Base-by-base conservation (phyloP, 37 sponge, comb jelly and placozoan species). In the Mnemiopsis leidyi region DNA sequence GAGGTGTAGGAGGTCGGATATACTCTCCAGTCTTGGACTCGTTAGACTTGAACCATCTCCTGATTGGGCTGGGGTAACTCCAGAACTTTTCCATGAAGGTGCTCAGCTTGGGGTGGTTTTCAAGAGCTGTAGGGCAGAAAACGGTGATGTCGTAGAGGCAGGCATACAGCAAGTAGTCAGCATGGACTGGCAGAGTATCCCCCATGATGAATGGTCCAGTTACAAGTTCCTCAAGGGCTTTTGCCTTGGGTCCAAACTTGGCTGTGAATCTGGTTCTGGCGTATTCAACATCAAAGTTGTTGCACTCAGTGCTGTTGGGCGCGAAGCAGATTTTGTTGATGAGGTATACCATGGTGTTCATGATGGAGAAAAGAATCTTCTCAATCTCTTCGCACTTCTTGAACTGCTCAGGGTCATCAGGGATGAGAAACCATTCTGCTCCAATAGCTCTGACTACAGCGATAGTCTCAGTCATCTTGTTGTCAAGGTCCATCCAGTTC, bases 291-390 rank as follows among this genome's bases (percentile, higher is more conserved):
- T 77, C 79, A 32, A 31, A 77, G 79, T 77, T 36, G 36, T 77
- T 77, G 1, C 79, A 26, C 18, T 77, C 79, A 32, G 79, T 26
- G 36, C 79, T 77, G 79, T 77, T 77, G 79, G 79, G 79, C 30
- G 79, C 79, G 36, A 31, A 77, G 79, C 79, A 77, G 79, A 77
- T 77, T 36, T 77, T 77, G 79, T 77, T 77, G 34, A 77, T 77
- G 79, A 77, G 79, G 79, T 77, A 77, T 33, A 77, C 79, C 79
- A 77, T 77, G 79, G 79, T 77, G 79, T 77, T 77, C 79, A 77
- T 77, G 32, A 77, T 26, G 32, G 32, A 31, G 35, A 77, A 26
- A 26, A 77, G 34, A 36, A 77, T 77, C 79, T 77, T 77, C 79
- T 77, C 79, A 32, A 77, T 77, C 35, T 26, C 32, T 36, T 77